Base-by-base conservation (phyloP, 2,888 invertebrate species). In the Halictus quadricinctus region DNA sequence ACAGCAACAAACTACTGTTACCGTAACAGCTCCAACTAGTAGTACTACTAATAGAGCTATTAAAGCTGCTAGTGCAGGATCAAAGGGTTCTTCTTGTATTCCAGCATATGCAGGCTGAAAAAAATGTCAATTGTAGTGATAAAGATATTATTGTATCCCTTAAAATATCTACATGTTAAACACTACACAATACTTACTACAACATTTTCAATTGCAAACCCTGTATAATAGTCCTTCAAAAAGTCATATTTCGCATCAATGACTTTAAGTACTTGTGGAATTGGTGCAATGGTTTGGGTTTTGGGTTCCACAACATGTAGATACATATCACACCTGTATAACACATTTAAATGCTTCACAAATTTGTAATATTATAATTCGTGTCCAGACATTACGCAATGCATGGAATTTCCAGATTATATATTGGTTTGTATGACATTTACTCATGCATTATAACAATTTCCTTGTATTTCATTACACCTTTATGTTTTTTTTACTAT, bases 231-330 rank as follows among this genome's bases (percentile, higher is more conserved):
- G 92, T 97, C 97, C 93, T 97, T 97, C 41, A 98, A 96, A 91
- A 97, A 97, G 92, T 98, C 98, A 93, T 98, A 98, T 92, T 98
- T 97, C 0, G 97, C 96, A 95, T 98, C 98, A 81, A 98, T 97
- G 12, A 96, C 96, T 94, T 97, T 97, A 29, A 98, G 95, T 15
- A 98, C 97, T 86, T 97, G 96, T 82, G 97, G 97, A 18, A 98
- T 97, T 0, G 97, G 96, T 2, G 97, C 95, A 77, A 98, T 97
- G 77, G 96, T 97, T 93, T 97, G 97, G 0, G 96, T 96, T 85
- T 95, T 95, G 0, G 96, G 96, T 92, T 98, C 97, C 0, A 98
- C 97, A 0, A 97, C 97, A 93, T 98, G 97, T 83, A 98, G 96
- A 92, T 97, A 98, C 94, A 98, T 96, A 93, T 98, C 98, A 90